A percentile compares a stretch with the other conserved stretches of the same genome.
phyloP scores from a whole-genome alignment of 1,140 invertebrate species.

The Trissolcus basalis region DNA sequence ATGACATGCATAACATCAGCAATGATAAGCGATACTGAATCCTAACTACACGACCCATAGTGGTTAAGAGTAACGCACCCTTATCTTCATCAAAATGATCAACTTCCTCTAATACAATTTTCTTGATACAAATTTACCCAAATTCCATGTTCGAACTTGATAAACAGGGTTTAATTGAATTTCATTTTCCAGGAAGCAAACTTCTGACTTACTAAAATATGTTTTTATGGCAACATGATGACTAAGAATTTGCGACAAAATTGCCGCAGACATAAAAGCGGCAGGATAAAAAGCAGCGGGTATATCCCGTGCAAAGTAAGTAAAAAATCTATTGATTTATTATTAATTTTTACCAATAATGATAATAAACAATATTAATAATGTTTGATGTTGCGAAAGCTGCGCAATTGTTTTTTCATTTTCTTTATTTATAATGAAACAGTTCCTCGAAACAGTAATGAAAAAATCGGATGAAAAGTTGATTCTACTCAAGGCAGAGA shows the following conservation, averaged over 20 bases:
- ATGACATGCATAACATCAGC: constrained; percentile 19
- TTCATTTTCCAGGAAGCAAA: background rate
- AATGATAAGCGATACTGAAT: background rate
- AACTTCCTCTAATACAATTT: too few species aligned
- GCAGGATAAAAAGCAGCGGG: constrained; percentile 43
- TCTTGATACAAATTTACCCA: too few species aligned
- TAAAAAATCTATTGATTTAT: background rate
- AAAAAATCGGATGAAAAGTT: too few species aligned
- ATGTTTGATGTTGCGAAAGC: too few species aligned
- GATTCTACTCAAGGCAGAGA: too few species aligned
- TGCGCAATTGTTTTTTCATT: too few species aligned
- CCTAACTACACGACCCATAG: background rate
- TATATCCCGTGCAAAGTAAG: constrained; percentile 41
- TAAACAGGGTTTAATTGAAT: too few species aligned
- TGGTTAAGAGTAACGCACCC: background rate
- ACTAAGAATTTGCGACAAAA: constrained; percentile 25
- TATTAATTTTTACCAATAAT: background rate
- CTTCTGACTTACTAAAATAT: constrained; percentile 11
- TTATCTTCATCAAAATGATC: too few species aligned
- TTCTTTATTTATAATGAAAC: too few species aligned
- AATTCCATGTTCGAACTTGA: too few species aligned
- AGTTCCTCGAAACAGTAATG: too few species aligned
- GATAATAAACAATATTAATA: too few species aligned
- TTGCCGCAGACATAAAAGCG: constrained; percentile 45
- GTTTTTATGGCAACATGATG: constrained; percentile 33